Evolutionary conservation across 2,888 invertebrate species (phyloP), one percentile per base, ranked within the genome.

Genomic region (Flabesymbios commensalis): DNA sequence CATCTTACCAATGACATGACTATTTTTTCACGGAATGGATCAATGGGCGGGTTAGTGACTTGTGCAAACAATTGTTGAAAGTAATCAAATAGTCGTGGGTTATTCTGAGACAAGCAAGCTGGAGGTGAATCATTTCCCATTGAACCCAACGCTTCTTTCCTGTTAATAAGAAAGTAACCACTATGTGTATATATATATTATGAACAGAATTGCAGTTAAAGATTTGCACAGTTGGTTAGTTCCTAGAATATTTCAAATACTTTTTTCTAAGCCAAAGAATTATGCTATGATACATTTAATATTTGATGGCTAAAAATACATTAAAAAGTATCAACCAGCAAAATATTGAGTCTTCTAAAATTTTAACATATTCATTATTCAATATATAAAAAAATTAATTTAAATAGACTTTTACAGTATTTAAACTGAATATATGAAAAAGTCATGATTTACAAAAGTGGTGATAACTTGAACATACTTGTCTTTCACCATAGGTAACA

Each of bases 121-220:
- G 99, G 85, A 0, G 99, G 98, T 0, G 93, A 93, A 84, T 99
- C 99, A 83, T 99, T 99, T 62, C 99, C 99, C 99, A 99, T 99
- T 31, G 97, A 98, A 57, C 99, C 99, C 39, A 66, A 31, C 0
- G 45, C 41, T 47, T 68, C 67, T 45, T 68, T 69, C 54, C 67
- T 69, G 61, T 5, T 49, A 7, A 45, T 7, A 45, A 17, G 10
- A 45, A 45, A 7, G 19, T 10, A 49, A 10, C 19, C 7, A 49
- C 22, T 26, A 14, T 19, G 10, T 28, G 28, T 29, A 49, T 49
- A 26, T 26, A 49, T 28, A 26, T 7, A 28, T 14, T 7, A 45
- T 45, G 10, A 7, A 17, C 7, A 45, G n/a, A n/a, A n/a, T n/a
- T n/a, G n/a, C n/a, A n/a, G n/a, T n/a, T n/a, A n/a, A n/a, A n/a